phyloP scores from a whole-genome alignment of 2,888 invertebrate species.

The Drosophila bunnanda region DNA sequence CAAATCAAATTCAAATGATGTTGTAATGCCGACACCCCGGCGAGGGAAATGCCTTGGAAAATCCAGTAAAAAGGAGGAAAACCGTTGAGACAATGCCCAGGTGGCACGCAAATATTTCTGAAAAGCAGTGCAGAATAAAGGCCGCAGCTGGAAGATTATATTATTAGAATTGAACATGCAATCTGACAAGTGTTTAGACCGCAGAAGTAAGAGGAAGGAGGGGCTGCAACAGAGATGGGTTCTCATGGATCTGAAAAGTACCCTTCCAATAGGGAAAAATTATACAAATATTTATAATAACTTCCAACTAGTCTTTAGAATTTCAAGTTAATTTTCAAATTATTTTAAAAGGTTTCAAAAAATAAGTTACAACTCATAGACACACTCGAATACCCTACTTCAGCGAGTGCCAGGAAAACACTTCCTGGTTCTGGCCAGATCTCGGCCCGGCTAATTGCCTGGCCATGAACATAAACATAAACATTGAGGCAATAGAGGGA shows the following conservation, averaged over 20 bases:
- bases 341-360: background rate
- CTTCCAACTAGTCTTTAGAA: too few relatives aligned
- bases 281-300: background rate
- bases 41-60: background rate
- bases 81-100: conserved; percentile 60
- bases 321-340: too few relatives aligned
- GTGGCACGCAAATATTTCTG: conserved; percentile 71
- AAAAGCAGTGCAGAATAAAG: conserved; percentile 40
- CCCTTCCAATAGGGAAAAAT: background rate
- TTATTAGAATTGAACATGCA: conserved; percentile 83
- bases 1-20: conserved; percentile 83
- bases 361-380: background rate
- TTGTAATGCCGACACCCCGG: conserved; percentile 73
- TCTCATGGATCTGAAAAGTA: background rate
- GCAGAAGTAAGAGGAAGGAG: background rate
- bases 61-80: background rate
- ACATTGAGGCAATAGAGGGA: conserved; percentile 10
- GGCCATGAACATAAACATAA: conserved; percentile 52
- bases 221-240: background rate
- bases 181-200: conserved; percentile 82
- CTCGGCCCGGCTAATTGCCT: conserved; percentile 69
- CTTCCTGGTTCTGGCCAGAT: conserved; percentile 69
- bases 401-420: conserved; percentile 40
- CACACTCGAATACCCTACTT: conserved; percentile 12
- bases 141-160: conserved; percentile 70